Evolutionary conservation across 23 tunicate genomes (phyloP).

Genomic region (Phallusia fumigata): DNA sequence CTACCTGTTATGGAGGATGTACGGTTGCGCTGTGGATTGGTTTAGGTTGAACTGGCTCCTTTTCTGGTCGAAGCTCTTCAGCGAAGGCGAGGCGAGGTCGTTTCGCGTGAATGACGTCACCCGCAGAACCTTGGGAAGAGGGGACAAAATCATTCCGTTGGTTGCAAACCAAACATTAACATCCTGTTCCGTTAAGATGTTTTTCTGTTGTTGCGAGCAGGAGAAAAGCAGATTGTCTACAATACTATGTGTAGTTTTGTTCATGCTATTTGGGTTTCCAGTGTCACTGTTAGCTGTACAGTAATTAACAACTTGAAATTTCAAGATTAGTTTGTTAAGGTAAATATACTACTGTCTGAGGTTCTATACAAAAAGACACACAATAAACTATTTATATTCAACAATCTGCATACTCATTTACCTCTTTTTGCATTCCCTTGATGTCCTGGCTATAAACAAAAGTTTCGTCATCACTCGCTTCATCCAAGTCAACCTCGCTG

Average conservation of each 20-base stretch:
- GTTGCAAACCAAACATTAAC: too few relatives aligned
- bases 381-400: neutral
- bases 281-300: too few relatives aligned
- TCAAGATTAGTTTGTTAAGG: too few relatives aligned
- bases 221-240: neutral
- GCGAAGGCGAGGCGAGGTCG: slow-evolving; percentile 67
- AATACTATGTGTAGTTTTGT: too few relatives aligned
- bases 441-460: slow-evolving; percentile 45
- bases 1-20: slow-evolving; percentile 34
- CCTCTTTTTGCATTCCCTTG: slow-evolving; percentile 71
- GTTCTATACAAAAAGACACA: neutral
- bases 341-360: too few relatives aligned
- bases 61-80: slow-evolving; percentile 27
- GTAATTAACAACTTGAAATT: too few relatives aligned
- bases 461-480: slow-evolving; percentile 30
- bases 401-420: neutral
- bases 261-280: too few relatives aligned
- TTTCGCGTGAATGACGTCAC: slow-evolving; percentile 82
- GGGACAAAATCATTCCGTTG: neutral
- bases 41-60: neutral
- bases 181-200: neutral
- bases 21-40: slow-evolving; percentile 4
- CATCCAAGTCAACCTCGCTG: slow-evolving; percentile 29
- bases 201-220: neutral
- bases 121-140: slow-evolving; percentile 47